Base-by-base conservation (phyloP, 2,797 vertebrate genomes). In the Cyclura pinguis region DNA sequence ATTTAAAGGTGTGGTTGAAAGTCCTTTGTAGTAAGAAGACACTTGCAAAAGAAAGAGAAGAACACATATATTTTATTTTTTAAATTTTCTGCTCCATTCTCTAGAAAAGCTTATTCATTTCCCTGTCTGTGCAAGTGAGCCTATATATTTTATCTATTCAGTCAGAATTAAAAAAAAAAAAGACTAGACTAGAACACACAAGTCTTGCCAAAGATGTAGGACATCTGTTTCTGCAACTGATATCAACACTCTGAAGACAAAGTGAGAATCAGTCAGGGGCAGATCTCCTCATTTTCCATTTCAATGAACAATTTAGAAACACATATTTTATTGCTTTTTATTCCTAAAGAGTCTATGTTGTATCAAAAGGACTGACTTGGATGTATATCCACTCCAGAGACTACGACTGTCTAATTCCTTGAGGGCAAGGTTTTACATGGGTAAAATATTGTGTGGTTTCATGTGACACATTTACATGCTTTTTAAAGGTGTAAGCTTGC, bases 401-500 rank as follows among this genome's bases (percentile, higher is more conserved):
- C 20, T 4, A 42, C 24, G 8, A 72, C 32, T 38, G 2, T 90
- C n/a, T 88, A 81, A 84, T 92, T 93, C 74, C 86, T 69, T 1
- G 35, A 90, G 84, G 84, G 80, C 82, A 93, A 85, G 88, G 84
- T 73, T 92, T 38, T 85, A 80, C 87, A 69, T 69, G 20, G 22
- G 42, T 22, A 67, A 73, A 72, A 74, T n/a, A 55, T 38, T 27
- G 32, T 64, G 67, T 80, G 10, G 38, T 52, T 57, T 77, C 24
- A 73, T n/a, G 1, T 16, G 7, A 3, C 78, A 35, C 67, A 52
- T 29, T 18, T 16, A 73, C 16, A 2, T 1, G 3, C 85, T 73
- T 89, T 89, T 89, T 87, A 93, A 93, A 93, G 73, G 24, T 89
- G 92, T 67, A 84, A 94, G 95, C 91, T 84, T 50, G 24, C 73